phyloP scores from a whole-genome alignment of 2,888 invertebrate genomes.

The Tryphoninae sp. region DNA sequence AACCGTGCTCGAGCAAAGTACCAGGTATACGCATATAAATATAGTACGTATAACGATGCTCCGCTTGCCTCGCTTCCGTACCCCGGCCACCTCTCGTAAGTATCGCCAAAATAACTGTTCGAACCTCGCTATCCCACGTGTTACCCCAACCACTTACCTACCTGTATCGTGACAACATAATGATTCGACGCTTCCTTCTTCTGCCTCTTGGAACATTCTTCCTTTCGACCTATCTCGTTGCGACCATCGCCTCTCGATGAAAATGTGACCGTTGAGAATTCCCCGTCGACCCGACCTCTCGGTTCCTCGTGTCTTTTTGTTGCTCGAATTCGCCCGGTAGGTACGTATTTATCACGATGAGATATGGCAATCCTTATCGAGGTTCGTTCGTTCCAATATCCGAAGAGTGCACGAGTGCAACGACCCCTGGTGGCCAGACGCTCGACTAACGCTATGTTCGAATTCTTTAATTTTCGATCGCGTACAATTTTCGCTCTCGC shows the following conservation, averaged over 20 bases:
- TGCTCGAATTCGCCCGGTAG: neutral
- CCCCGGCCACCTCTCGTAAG: constrained; percentile 39
- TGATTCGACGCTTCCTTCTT: neutral
- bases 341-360: constrained; percentile 2
- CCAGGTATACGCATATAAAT: constrained; percentile 30
- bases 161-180: neutral
- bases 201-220: neutral
- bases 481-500: neutral
- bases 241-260: neutral
- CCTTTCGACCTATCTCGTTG: neutral
- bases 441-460: neutral
- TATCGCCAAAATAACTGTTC: constrained; percentile 67
- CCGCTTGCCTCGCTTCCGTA: constrained; percentile 1
- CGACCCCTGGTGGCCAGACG: neutral
- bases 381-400: neutral
- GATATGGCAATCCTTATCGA: constrained; percentile 5
- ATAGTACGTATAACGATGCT: neutral
- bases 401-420: neutral
- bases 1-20: constrained; percentile 61
- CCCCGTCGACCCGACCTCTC: neutral
- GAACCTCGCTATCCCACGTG: constrained; percentile 38
- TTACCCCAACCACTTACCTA: neutral
- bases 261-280: neutral
- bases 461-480: neutral
- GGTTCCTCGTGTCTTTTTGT: neutral